phyloP scores from a whole-genome alignment of 2,888 invertebrate genomes.

The Melangyna quadrimaculata region DNA sequence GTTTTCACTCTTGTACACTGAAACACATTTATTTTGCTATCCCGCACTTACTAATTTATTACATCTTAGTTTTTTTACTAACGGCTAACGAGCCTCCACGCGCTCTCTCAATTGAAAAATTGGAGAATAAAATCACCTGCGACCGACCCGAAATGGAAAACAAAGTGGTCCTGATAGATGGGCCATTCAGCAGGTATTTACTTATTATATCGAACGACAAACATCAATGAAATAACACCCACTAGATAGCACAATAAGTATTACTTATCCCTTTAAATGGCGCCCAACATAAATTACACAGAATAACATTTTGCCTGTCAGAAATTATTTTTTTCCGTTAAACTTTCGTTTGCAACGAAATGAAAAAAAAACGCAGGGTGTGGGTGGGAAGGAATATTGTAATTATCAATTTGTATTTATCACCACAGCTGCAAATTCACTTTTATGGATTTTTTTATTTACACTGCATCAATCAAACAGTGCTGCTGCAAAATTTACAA shows the following conservation, averaged over 20 bases:
- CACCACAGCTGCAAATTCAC: conserved; percentile 12
- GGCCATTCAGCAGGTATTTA: background rate
- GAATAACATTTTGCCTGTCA: background rate
- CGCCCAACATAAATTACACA: background rate
- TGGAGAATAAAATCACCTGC: background rate
- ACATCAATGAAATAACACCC: background rate
- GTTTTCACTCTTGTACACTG: conserved; percentile 3
- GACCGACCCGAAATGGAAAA: background rate
- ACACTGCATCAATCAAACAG: conserved; percentile 26
- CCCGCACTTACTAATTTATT: background rate
- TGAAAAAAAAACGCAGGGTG: background rate
- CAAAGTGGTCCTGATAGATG: background rate
- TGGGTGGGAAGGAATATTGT: background rate
- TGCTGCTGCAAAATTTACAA: conserved; percentile 38
- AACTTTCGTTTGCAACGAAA: background rate
- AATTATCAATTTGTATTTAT: conserved; percentile 15
- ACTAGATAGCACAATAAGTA: background rate
- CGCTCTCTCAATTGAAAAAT: conserved; percentile 19
- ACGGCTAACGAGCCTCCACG: background rate
- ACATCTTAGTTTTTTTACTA: conserved; percentile 13
- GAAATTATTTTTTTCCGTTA: background rate
- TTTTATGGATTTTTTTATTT: conserved; percentile 19
- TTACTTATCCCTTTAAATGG: background rate
- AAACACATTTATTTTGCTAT: background rate
- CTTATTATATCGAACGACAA: background rate